phyloP scores from a whole-genome alignment of 2,888 invertebrate genomes.

The Diarsia rubi region DNA sequence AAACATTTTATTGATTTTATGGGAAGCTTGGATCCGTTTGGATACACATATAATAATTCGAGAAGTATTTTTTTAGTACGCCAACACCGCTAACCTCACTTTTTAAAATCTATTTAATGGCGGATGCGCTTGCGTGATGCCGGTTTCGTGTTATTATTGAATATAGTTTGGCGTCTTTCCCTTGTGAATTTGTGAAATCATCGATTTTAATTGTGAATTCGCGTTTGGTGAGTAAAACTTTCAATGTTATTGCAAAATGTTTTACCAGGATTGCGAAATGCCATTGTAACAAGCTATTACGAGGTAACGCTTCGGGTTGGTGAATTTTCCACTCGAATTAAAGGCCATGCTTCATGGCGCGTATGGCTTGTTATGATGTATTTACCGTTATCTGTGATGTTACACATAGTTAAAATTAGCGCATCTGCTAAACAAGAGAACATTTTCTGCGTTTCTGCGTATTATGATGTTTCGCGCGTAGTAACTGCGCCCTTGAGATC shows the following conservation, averaged over 20 bases:
- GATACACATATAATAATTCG: constrained; percentile 34
- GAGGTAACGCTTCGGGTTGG: constrained; percentile 70
- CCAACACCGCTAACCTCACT: constrained; percentile 80
- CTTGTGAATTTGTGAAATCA: constrained; percentile 76
- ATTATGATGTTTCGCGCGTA: constrained; percentile 76
- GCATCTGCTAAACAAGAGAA: constrained; percentile 46
- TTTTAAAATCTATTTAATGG: constrained; percentile 80
- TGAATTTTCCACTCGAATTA: constrained; percentile 85
- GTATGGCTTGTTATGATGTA: constrained; percentile 77
- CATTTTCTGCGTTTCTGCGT: constrained; percentile 63
- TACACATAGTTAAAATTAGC: constrained; percentile 66
- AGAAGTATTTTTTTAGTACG: constrained; percentile 50
- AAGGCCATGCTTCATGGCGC: constrained; percentile 87
- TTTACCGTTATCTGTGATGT: constrained; percentile 77
- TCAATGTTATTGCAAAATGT: constrained; percentile 25
- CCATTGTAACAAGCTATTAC: constrained; percentile 54
- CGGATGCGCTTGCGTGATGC: constrained; percentile 91
- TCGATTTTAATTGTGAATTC: constrained; percentile 75
- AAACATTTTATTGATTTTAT: constrained; percentile 52
- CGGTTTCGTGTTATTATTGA: constrained; percentile 88
- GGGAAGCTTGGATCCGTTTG: constrained; percentile 25
- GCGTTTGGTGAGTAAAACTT: constrained; percentile 74
- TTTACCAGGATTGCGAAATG: constrained; percentile 34
- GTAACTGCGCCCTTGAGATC: constrained; percentile 81
- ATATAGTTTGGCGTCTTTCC: constrained; percentile 86